Percentiles rank a stretch among this genome's conserved stretches.
Evolutionary conservation across 2,888 invertebrate species (phyloP).

Genomic region (Volucella inanis): DNA sequence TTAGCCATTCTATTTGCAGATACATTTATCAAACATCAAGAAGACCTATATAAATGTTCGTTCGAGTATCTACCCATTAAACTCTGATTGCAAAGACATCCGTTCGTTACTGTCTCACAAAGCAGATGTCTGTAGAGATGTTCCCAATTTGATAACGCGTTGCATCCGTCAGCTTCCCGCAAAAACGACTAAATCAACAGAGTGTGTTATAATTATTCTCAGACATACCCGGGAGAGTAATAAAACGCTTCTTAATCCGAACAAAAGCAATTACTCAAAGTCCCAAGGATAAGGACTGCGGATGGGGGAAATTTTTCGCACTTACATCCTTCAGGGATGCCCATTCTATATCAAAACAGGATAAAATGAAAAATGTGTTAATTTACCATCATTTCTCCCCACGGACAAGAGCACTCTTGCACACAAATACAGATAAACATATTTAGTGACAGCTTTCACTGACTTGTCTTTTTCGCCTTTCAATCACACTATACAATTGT

Average conservation of each 20-base stretch:
- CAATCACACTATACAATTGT: conserved; percentile 40
- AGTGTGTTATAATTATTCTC: conserved; percentile 71
- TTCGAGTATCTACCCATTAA: too few relatives aligned
- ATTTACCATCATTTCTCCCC: conserved; percentile 72
- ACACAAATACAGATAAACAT: not conserved
- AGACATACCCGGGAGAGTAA: conserved; percentile 68
- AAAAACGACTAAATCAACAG: conserved; percentile 68
- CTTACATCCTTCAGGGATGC: conserved; percentile 36
- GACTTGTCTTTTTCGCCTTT: conserved; percentile 28
- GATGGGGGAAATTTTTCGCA: conserved; percentile 36
- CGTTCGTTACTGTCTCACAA: too few relatives aligned
- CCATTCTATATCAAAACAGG: conserved; percentile 9
- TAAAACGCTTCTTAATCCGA: conserved; percentile 73
- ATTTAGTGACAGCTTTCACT: conserved; percentile 20
- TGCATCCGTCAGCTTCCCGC: not conserved
- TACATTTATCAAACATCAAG: too few relatives aligned
- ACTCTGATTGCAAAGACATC: too few relatives aligned
- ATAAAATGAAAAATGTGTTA: conserved; percentile 74
- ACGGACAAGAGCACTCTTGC: conserved; percentile 15
- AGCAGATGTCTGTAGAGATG: too few relatives aligned
- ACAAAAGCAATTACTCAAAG: conserved; percentile 74
- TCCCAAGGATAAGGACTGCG: conserved; percentile 50
- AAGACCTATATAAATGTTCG: too few relatives aligned
- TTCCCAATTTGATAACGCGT: not conserved
- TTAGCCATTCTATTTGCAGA: too few relatives aligned